Base-by-base conservation (phyloP, 2,797 vertebrate genomes). In the Melopsittacus undulatus region DNA sequence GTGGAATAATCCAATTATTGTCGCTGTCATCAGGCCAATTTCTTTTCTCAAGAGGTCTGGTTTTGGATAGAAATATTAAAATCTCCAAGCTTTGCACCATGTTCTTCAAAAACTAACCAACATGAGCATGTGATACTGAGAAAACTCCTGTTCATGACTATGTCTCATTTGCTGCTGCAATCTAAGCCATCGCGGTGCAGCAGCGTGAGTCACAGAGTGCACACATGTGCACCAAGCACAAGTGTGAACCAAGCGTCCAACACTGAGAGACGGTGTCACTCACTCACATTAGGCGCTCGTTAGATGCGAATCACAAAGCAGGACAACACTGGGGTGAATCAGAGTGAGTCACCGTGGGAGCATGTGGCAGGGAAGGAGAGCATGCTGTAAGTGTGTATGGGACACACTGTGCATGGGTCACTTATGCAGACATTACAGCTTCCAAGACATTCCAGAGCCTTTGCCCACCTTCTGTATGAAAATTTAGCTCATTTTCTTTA, bases 221-320 rank as follows among this genome's bases (percentile, higher is more conserved):
- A 26, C 74, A 66, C 43, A 1, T 9, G 69, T 51, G 63, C 4
- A 1, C 56, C 1, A 2, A 66, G 40, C 56, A 57, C 38, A 2
- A 63, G 87, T 0, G 54, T 8, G 34, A 89, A 49, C 56, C 4
- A 0, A 40, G 11, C 0, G 0, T 2, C n/a, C 83, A 11, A 30
- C 34, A 32, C 73, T 2, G 1, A 67, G 68, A 56, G 52, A 20
- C 68, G 11, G 61, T 7, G 0, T 2, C 0, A 0, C 63, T 27
- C 8, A 0, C 51, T 30, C 11, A 0, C 12, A 3, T 62, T 32
- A 27, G 59, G 8, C 1, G n/a, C 52, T 32, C 4, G 1, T 12
- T 36, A 36, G 36, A 4, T 20, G 34, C 11, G 1, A 46, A 42
- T 19, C 24, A 0, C 22, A 7, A 67, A 49, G 40, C 70, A 19